These are phyloP conservation scores for Zosterops borbonicus DNA, from an alignment of 2,113 vertebrate species.

Conservation along the genomic window DNA sequence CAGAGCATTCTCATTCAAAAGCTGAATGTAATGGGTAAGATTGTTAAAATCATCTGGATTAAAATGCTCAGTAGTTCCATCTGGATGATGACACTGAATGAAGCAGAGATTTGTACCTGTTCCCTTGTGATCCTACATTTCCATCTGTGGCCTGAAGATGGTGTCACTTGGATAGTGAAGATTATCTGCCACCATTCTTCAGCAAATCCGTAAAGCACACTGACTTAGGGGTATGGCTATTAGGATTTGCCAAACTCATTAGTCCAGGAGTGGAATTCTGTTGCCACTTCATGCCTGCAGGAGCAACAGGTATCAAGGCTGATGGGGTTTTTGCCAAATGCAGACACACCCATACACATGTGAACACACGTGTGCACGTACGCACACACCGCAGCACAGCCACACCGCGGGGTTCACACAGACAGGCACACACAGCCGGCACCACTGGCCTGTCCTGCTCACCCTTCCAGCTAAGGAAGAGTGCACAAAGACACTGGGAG, in stretches of 20 bases:
- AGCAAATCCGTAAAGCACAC: not conserved
- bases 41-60: not conserved
- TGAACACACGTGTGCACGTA: not conserved
- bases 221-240: not conserved
- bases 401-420: rapidly evolving
- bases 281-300: not conserved
- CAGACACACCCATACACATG: rapidly evolving
- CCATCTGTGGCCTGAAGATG: not conserved
- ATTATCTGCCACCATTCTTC: not conserved
- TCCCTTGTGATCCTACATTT: not conserved
- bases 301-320: not conserved
- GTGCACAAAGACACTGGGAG: not conserved
- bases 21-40: not conserved
- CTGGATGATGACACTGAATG: not conserved
- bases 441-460: not conserved
- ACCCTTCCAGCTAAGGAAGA: not conserved
- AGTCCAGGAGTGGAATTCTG: not conserved
- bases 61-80: not conserved
- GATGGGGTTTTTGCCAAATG: not conserved
- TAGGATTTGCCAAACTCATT: not conserved
- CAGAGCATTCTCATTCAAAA: not conserved
- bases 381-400: rapidly evolving
- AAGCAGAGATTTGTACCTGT: not conserved
- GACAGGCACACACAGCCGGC: not conserved
- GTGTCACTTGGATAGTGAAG: not conserved